Conservation (phyloP, 1,140 invertebrate genomes). For the Drosophila gunungcola region DNA sequence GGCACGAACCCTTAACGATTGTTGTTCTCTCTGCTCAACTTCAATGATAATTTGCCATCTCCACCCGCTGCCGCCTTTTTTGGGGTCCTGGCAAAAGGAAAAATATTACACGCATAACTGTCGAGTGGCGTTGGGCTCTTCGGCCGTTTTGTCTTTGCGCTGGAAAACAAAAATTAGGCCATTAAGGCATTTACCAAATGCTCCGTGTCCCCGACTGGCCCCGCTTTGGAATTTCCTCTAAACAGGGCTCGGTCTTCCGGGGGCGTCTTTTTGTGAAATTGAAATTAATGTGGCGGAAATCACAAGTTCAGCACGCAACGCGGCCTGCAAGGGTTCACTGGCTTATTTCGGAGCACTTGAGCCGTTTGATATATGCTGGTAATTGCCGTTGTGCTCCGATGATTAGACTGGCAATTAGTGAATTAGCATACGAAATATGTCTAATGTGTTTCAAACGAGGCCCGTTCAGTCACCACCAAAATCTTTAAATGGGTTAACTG, state of each 20-base stretch:
- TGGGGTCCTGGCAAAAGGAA: constrained; percentile 45
- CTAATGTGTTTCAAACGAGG: constrained; percentile 41
- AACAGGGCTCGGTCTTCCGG: constrained; percentile 19
- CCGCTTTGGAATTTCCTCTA: constrained; percentile 25
- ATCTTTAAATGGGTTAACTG: not conserved
- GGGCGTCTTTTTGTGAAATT: constrained; percentile 71
- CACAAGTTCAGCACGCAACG: constrained; percentile 79
- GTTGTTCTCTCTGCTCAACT: constrained; percentile 42
- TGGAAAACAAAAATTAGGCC: constrained; percentile 80
- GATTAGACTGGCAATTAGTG: constrained; percentile 75
- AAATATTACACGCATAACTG: constrained; percentile 83
- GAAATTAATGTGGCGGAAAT: constrained; percentile 82
- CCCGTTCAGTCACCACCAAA: not conserved
- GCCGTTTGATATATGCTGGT: constrained; percentile 72
- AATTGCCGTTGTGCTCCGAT: constrained; percentile 66
- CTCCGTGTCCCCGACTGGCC: constrained; percentile 72
- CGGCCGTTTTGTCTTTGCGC: constrained; percentile 34
- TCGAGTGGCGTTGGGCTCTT: constrained; percentile 28
- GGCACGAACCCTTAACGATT: constrained; percentile 68
- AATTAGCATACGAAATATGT: constrained; percentile 63
- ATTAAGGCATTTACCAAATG: constrained; percentile 83
- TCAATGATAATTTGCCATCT: constrained; percentile 73
- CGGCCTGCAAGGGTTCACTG: constrained; percentile 53
- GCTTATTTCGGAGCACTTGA: constrained; percentile 49
- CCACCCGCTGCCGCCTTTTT: not conserved